A percentile compares a stretch with the other conserved stretches of the same genome.
These are phyloP conservation scores for Nasua narica DNA, from an alignment of 2,797 vertebrate genomes.

Conservation along the genomic window DNA sequence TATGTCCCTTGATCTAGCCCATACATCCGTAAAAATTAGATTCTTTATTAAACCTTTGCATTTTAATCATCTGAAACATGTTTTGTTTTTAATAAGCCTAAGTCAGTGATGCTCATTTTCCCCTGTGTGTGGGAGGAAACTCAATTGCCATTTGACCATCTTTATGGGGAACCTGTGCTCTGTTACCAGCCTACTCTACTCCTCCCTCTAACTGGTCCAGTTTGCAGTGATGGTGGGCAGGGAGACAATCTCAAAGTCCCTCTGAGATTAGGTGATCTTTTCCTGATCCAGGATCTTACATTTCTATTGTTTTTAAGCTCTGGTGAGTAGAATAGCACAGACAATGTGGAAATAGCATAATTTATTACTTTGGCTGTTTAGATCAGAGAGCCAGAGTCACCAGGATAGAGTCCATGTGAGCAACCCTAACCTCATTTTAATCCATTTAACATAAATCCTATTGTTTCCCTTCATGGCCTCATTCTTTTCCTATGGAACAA, in stretches of 20 bases:
- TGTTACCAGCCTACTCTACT: neutral
- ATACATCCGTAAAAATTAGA: neutral
- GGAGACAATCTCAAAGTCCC: neutral
- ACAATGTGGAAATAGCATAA: neutral
- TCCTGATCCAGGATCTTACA: neutral
- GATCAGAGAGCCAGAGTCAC: neutral
- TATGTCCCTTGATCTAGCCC: neutral
- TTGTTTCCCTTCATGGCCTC: neutral
- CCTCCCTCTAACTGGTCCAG: accelerated
- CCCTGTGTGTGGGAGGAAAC: neutral
- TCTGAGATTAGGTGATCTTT: neutral
- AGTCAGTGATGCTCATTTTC: neutral
- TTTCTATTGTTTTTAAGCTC: neutral
- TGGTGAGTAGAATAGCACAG: neutral
- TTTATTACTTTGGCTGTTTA: neutral
- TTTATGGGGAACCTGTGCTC: neutral
- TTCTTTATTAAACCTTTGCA: neutral
- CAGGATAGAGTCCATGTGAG: neutral
- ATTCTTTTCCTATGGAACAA: neutral
- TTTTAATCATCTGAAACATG: neutral
- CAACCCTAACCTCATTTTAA: neutral
- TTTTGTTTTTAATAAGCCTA: neutral
- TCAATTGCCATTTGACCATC: neutral
- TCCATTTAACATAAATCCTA: neutral
- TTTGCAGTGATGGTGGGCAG: neutral